These are phyloP conservation scores for zebrafish (Danio rerio) DNA, from an alignment of 2,113 vertebrate genomes.

Conservation along the genomic window DNA sequence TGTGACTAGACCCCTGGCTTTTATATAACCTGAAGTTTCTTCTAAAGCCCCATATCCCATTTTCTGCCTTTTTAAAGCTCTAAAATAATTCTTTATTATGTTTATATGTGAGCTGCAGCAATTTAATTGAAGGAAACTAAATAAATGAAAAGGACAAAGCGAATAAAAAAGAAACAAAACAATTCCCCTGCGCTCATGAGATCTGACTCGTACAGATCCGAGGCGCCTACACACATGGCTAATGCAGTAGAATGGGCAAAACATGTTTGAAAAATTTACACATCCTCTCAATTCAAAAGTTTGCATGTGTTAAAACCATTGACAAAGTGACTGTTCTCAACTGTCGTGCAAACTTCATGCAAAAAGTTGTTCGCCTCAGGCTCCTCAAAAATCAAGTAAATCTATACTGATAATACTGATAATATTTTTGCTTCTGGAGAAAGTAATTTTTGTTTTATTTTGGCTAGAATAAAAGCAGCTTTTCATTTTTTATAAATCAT, in stretches of 20 bases:
- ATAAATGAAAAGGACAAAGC: slow-evolving; percentile 7
- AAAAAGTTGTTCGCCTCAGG: neutral
- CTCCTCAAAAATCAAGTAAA: neutral
- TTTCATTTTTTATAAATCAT: too few relatives aligned
- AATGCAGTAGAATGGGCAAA: neutral
- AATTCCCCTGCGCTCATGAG: neutral
- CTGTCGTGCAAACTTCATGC: neutral
- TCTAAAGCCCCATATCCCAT: neutral
- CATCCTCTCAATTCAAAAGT: neutral
- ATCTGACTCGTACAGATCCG: slow-evolving; percentile 2
- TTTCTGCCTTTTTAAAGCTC: neutral
- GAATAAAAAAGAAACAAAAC: neutral
- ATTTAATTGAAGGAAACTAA: slow-evolving; percentile 28
- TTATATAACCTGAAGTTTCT: neutral
- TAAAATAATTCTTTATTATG: slow-evolving; percentile 11
- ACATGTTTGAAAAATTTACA: slow-evolving; percentile 24
- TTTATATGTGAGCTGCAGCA: neutral
- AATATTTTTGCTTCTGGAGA: too few relatives aligned
- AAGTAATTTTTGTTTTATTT: too few relatives aligned
- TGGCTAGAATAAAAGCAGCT: too few relatives aligned
- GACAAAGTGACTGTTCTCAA: neutral
- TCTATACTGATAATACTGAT: too few relatives aligned
- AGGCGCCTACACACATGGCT: slow-evolving; percentile 15
- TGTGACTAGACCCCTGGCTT: neutral
- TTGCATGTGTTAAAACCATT: neutral